Conservation (phyloP, 1,140 invertebrate species). For the Orius insidiosus region DNA sequence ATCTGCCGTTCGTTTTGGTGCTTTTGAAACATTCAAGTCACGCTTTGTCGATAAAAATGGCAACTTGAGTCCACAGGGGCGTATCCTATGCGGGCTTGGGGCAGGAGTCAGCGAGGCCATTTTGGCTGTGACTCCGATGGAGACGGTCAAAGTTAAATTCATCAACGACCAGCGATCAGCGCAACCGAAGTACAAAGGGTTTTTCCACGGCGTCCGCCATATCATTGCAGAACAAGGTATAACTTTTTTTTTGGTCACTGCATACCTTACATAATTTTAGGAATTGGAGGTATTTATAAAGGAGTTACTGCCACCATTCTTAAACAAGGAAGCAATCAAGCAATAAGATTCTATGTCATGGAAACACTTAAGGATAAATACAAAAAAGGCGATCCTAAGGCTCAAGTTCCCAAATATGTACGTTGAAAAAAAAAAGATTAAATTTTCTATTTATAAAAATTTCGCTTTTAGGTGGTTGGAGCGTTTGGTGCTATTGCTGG, state of each 20-base stretch:
- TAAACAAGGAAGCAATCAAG: slow-evolving; percentile 97
- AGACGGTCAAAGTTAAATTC: slow-evolving; percentile 98
- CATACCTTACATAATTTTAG: slow-evolving; percentile 28
- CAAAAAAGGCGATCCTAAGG: slow-evolving; percentile 63
- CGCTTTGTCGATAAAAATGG: slow-evolving; percentile 57
- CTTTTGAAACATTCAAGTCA: slow-evolving; percentile 86
- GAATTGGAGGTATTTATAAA: slow-evolving; percentile 81
- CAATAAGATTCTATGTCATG: slow-evolving; percentile 94
- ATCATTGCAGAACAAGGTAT: slow-evolving; percentile 74
- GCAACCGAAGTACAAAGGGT: slow-evolving; percentile 85
- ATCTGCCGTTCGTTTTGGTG: slow-evolving; percentile 86
- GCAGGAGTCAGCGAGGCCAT: slow-evolving; percentile 93
- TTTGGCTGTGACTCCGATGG: slow-evolving; percentile 96
- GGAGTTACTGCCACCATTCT: slow-evolving; percentile 88
- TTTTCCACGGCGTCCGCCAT: slow-evolving; percentile 77
- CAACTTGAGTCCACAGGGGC: slow-evolving; percentile 52
- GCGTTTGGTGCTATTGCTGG: slow-evolving; percentile 82
- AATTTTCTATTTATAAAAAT: too few species aligned
- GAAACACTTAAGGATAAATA: slow-evolving; percentile 92
- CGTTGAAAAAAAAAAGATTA: neutral
- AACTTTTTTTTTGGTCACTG: neutral
- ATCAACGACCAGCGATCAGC: slow-evolving; percentile 90
- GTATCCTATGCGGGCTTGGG: slow-evolving; percentile 80
- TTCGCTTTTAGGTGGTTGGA: slow-evolving; percentile 27
- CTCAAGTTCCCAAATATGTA: slow-evolving; percentile 61